phyloP scores from a whole-genome alignment of 2,113 vertebrate genomes.

The Rhizomys pruinosus region DNA sequence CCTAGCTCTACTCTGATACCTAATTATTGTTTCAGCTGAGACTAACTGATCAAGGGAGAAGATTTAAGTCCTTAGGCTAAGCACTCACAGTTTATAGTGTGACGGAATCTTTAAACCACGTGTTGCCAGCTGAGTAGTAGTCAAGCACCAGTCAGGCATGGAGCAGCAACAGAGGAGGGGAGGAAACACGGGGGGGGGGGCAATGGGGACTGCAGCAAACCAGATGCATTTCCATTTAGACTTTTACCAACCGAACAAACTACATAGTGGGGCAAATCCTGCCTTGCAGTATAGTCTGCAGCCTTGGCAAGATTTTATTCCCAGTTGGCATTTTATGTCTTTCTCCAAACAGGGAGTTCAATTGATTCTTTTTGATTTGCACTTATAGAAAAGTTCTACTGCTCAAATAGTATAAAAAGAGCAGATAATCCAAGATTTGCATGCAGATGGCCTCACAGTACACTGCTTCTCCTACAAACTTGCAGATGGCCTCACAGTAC shows the following conservation, averaged over 20 bases:
- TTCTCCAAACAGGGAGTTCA: conserved; percentile 55
- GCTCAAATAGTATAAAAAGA: conserved; percentile 23
- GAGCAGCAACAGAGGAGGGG: background rate
- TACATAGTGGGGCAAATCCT: background rate
- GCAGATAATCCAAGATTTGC: conserved; percentile 47
- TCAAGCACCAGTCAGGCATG: background rate
- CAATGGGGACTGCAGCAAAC: background rate
- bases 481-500: background rate
- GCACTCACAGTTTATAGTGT: background rate
- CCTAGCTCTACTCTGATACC: background rate
- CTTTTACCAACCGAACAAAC: conserved; percentile 28
- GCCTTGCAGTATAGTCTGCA: conserved; percentile 18
- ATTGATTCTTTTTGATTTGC: conserved; percentile 25
- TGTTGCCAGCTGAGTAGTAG: background rate
- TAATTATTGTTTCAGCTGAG: background rate
- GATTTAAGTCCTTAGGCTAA: background rate
- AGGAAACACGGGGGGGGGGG: background rate
- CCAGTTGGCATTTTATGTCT: conserved; percentile 29
- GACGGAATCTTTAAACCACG: background rate
- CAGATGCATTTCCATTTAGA: conserved; percentile 44
- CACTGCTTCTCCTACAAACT: background rate
- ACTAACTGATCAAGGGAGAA: background rate
- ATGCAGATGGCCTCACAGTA: background rate
- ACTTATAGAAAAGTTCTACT: conserved; percentile 14
- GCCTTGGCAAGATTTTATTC: conserved; percentile 39